Conservation (phyloP, 1,140 invertebrate genomes). For the Drosophila takahashii region DNA sequence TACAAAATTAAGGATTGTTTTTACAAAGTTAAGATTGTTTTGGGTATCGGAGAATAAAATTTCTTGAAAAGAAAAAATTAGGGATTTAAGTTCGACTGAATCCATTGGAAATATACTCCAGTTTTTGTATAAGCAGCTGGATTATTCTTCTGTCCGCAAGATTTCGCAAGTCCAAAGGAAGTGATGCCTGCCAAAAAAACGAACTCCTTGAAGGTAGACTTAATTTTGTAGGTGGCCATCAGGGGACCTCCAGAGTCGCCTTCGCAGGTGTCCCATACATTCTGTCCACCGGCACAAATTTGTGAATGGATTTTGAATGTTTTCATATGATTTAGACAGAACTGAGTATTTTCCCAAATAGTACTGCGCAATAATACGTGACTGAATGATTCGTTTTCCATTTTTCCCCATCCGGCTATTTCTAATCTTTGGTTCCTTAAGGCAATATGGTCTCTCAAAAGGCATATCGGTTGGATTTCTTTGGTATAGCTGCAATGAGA, state of each 20-base stretch:
- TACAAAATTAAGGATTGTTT: too few relatives aligned
- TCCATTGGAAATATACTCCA: slow-evolving; percentile 88
- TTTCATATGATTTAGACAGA: neutral
- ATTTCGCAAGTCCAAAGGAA: slow-evolving; percentile 90
- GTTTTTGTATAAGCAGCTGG: slow-evolving; percentile 91
- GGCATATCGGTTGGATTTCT: slow-evolving; percentile 91
- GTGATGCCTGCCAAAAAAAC: slow-evolving; percentile 87
- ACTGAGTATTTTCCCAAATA: neutral
- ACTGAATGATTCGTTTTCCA: slow-evolving; percentile 86
- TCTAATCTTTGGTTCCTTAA: slow-evolving; percentile 77
- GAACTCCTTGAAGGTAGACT: neutral
- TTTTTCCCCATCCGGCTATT: slow-evolving; percentile 93
- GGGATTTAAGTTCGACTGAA: slow-evolving; percentile 84
- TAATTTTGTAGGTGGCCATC: slow-evolving; percentile 70
- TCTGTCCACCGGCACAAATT: slow-evolving; percentile 87
- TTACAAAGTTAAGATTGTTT: too few relatives aligned
- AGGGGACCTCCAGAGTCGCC: slow-evolving; percentile 91
- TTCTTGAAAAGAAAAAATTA: slow-evolving; percentile 50
- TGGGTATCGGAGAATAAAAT: too few relatives aligned
- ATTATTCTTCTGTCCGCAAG: slow-evolving; percentile 87
- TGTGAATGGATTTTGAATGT: slow-evolving; percentile 82
- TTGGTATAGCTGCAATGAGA: slow-evolving; percentile 84
- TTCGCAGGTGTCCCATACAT: slow-evolving; percentile 87
- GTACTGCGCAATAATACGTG: slow-evolving; percentile 38
- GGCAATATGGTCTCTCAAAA: slow-evolving; percentile 86